A percentile compares a stretch with the other conserved stretches of the same genome.
Evolutionary conservation across 2,888 invertebrate genomes (phyloP).

Genomic region (Pachydiplax longipennis): DNA sequence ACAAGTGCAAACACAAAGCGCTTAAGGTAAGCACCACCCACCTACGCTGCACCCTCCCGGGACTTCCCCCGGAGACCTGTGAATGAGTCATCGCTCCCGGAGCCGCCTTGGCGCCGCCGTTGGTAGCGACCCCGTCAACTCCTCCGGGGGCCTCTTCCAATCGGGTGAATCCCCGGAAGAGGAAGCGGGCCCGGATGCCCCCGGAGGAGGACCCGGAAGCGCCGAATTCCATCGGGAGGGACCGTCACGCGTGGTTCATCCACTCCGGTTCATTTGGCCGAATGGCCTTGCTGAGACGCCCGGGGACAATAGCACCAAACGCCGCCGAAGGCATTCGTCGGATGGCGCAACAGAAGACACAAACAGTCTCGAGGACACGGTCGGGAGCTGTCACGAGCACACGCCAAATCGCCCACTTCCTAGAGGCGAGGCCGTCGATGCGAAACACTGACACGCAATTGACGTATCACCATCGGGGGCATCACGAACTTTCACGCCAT

Average conservation of each 20-base stretch:
- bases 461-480: no score
- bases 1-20: no score
- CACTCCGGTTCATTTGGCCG: background rate
- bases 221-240: background rate
- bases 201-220: background rate
- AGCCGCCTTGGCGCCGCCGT: background rate
- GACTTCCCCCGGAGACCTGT: background rate
- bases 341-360: background rate
- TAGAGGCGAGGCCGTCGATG: background rate
- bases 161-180: slow-evolving; percentile 8
- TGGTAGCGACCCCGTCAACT: background rate
- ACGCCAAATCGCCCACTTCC: background rate
- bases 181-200: slow-evolving; percentile 17
- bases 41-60: slow-evolving; percentile 11
- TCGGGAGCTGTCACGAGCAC: background rate
- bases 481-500: no score
- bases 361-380: background rate
- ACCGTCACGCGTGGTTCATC: background rate
- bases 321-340: background rate
- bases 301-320: background rate
- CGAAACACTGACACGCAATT: no score
- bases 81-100: background rate
- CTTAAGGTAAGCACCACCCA: background rate
- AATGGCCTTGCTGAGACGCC: background rate
- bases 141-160: background rate